Percentiles rank a stretch among this genome's conserved stretches.
phyloP scores from a whole-genome alignment of 2,888 invertebrate genomes.

The Margaritifera margaritifera region DNA sequence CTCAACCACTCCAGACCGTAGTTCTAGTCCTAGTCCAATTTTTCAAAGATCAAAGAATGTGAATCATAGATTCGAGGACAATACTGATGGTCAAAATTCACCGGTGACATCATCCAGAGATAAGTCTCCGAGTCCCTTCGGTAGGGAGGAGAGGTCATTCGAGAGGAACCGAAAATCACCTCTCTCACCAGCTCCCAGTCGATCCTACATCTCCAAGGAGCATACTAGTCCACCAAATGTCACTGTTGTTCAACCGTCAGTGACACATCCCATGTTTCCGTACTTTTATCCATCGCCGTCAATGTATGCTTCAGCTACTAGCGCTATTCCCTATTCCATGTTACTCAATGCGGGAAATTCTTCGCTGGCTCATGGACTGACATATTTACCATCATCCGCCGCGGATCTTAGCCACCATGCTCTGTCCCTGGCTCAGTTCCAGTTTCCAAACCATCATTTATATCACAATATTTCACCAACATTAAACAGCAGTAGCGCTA shows the following conservation, averaged over 20 bases:
- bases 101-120: conserved; percentile 3
- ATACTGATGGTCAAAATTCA: conserved; percentile 1
- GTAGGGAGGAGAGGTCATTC: too few relatives aligned
- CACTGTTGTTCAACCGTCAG: conserved; percentile 86
- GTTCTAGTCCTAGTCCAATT: too few relatives aligned
- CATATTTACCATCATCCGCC: conserved; percentile 54
- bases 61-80: too few relatives aligned
- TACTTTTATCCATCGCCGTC: conserved; percentile 85
- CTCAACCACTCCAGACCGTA: too few relatives aligned
- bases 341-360: conserved; percentile 47
- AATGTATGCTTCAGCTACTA: conserved; percentile 82
- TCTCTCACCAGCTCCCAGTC: too few relatives aligned
- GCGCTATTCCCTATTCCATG: conserved; percentile 72
- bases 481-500: conserved; percentile 66
- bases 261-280: conserved; percentile 91
- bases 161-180: too few relatives aligned
- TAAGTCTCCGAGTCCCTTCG: background rate
- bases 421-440: conserved; percentile 89
- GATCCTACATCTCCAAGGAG: conserved; percentile 27
- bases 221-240: conserved; percentile 82
- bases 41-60: too few relatives aligned
- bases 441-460: conserved; percentile 83
- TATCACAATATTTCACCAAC: conserved; percentile 72
- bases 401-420: conserved; percentile 59
- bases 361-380: conserved; percentile 46